Evolutionary conservation across 2,113 vertebrate species (phyloP), one percentile per base, ranked within the genome.

Genomic region (Tupaia chinensis): DNA sequence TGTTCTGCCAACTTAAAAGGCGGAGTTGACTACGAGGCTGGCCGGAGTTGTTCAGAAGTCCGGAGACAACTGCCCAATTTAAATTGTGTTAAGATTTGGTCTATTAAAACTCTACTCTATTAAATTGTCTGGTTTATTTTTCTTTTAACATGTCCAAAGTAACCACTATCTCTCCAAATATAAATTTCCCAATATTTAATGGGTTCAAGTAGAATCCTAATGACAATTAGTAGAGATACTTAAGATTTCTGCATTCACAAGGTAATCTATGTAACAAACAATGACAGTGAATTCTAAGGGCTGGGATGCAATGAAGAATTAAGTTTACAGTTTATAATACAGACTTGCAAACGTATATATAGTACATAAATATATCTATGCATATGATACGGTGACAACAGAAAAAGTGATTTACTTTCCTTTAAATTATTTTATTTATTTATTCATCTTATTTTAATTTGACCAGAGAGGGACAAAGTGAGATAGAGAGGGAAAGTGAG

Each of bases 281-380:
- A 79, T 66, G 58, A 84, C 44, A 89, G 13, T 80, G 53, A 69
- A 53, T 60, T 70, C 6, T 56, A 84, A 70, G n/a, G 29, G 13
- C 53, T 74, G 14, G 4, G 7, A 44, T 83, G 1, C 63, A 65
- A 76, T 63, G n/a, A 65, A 22, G 56, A 90, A 85, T 34, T 90
- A 85, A 78, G 22, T 83, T 81, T 32, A 82, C 22, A 74, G 19
- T 74, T 95, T 93, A 60, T 70, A 82, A 80, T 9, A 86, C 23
- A 84, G 25, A 32, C 22, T 54, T 89, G 19, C 7, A 78, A 84
- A 89, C 22, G 79, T 89, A 25, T 44, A 61, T 11, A 56, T 1
- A 74, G 44, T 34, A 81, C 29, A 81, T 6, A 53, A 65, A 70
- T 44, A n/a, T 44, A 61, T 76, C 54, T 53, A 53, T 54, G 9